A percentile compares a stretch with the other conserved stretches of the same genome.
phyloP scores from a whole-genome alignment of 2,113 vertebrate genomes.

The Paedocypris sp. region DNA sequence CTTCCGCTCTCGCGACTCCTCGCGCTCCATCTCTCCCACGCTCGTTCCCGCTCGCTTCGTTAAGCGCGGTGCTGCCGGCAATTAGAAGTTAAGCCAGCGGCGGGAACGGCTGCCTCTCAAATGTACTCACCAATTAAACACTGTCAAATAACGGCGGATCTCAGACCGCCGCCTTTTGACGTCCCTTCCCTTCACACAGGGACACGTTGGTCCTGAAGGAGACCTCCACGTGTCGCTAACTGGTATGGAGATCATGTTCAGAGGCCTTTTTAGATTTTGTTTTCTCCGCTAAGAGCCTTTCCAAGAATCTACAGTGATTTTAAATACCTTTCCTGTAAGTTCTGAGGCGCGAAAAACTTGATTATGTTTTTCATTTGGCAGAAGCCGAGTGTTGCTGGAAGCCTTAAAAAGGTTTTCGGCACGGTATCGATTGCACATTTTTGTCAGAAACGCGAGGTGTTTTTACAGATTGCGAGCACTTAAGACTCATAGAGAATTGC shows the following conservation, averaged over 20 bases:
- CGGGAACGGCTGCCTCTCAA: constrained; percentile 60
- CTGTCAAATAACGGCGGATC: constrained; percentile 54
- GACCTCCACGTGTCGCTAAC: neutral
- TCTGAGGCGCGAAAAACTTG: neutral
- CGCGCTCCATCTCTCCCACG: constrained; percentile 39
- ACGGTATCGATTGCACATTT: constrained; percentile 25
- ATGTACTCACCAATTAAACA: constrained; percentile 64
- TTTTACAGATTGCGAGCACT: constrained; percentile 29
- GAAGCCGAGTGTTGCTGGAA: constrained; percentile 1
- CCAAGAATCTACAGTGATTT: neutral
- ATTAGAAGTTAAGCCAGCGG: constrained; percentile 66
- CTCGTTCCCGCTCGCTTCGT: constrained; percentile 61
- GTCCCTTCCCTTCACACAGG: neutral
- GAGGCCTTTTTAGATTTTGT: too few species aligned
- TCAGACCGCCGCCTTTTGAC: constrained; percentile 36
- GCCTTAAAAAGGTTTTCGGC: constrained; percentile 26
- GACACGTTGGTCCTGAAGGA: constrained; percentile 1
- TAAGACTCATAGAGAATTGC: constrained; percentile 34
- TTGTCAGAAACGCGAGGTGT: constrained; percentile 18
- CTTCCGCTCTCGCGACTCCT: constrained; percentile 44
- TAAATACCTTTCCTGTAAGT: constrained; percentile 5
- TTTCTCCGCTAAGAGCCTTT: too few species aligned
- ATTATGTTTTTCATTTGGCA: constrained; percentile 11
- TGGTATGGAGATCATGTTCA: constrained; percentile 6
- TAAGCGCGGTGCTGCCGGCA: constrained; percentile 63